Percentiles rank a stretch among this genome's conserved stretches.
phyloP scores from a whole-genome alignment of 1,140 invertebrate species.

The Hyposmocoma kahamanoa region DNA sequence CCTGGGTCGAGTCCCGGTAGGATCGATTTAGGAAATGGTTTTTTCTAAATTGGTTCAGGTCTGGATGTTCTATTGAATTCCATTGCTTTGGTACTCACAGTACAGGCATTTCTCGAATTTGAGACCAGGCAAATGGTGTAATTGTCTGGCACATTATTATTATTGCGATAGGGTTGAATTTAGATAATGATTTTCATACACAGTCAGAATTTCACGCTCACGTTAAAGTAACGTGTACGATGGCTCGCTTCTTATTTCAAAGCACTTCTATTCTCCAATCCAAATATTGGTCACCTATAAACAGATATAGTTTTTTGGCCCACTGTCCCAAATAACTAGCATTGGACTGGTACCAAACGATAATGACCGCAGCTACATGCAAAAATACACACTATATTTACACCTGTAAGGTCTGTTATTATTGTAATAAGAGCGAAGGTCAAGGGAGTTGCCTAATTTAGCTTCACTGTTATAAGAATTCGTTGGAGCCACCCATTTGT shows the following conservation, averaged over 20 bases:
- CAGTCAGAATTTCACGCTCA: too few relatives aligned
- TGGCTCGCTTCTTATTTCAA: too few relatives aligned
- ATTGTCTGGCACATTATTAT: too few relatives aligned
- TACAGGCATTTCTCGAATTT: too few relatives aligned
- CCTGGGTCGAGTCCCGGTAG: too few relatives aligned
- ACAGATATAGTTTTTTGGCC: constrained; percentile 49
- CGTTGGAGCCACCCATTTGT: too few relatives aligned
- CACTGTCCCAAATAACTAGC: constrained; percentile 52
- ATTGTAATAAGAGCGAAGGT: constrained; percentile 35
- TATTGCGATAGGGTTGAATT: background rate
- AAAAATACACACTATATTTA: constrained; percentile 42
- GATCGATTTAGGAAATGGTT: too few relatives aligned
- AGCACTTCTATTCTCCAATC: background rate
- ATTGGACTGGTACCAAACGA: constrained; percentile 63
- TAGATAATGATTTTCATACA: background rate
- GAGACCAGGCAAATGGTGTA: too few relatives aligned
- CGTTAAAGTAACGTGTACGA: too few relatives aligned
- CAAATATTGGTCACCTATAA: background rate
- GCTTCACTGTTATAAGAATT: too few relatives aligned
- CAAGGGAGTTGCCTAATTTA: constrained; percentile 52
- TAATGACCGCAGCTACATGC: constrained; percentile 46
- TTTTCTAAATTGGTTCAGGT: too few relatives aligned
- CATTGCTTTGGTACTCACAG: too few relatives aligned
- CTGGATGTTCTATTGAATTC: background rate
- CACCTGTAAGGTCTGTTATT: constrained; percentile 30